phyloP scores from a whole-genome alignment of 2,113 vertebrate species.

The Eubucco bourcierii region DNA sequence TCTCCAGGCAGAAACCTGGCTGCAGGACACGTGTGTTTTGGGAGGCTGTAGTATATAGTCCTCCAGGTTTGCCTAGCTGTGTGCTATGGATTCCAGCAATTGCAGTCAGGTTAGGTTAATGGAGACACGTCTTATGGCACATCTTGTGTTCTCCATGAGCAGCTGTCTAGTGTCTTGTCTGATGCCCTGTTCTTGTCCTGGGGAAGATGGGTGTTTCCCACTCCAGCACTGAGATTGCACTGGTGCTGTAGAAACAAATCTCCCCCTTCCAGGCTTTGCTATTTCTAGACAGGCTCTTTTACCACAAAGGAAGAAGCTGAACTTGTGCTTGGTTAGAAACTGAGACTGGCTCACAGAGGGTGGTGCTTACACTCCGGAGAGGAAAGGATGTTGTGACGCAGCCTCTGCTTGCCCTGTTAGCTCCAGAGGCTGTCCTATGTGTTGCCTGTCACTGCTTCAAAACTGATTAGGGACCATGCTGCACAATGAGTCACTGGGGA shows the following conservation, averaged over 20 bases:
- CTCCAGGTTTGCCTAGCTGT: background rate
- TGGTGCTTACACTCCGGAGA: background rate
- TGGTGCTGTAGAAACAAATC: background rate
- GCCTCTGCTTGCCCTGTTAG: background rate
- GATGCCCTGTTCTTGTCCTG: background rate
- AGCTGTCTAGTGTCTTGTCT: background rate
- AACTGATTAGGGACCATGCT: background rate
- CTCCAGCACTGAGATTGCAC: background rate
- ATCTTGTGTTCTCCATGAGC: background rate
- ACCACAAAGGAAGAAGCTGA: background rate
- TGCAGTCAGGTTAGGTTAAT: background rate
- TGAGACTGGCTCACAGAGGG: background rate
- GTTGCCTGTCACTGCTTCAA: background rate
- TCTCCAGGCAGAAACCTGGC: background rate
- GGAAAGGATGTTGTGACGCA: background rate
- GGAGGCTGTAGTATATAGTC: background rate
- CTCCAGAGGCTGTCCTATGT: background rate
- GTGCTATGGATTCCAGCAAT: background rate
- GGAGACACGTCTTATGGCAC: background rate
- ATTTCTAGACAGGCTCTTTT: background rate
- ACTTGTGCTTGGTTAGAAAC: background rate
- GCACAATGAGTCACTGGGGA: background rate
- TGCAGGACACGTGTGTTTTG: background rate
- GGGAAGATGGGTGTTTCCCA: background rate
- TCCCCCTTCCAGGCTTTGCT: background rate